A percentile compares a stretch with the other conserved stretches of the same genome.
Conservation (phyloP, 2,888 invertebrate species). For the Oscheius sp. region DNA sequence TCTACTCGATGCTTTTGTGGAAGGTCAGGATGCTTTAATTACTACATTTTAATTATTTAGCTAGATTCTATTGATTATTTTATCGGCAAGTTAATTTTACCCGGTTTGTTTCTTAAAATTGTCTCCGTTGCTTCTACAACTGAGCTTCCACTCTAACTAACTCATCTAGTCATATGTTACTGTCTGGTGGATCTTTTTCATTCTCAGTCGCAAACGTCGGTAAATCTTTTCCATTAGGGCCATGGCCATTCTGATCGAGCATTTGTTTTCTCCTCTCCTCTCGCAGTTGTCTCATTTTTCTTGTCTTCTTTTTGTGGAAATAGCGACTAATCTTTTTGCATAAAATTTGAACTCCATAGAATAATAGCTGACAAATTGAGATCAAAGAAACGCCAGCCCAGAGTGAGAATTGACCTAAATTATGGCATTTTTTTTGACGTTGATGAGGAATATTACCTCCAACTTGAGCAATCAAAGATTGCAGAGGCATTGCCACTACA, state of each 20-base stretch:
- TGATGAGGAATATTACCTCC: slow-evolving; percentile 50
- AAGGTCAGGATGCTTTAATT: too few relatives aligned
- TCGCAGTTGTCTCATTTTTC: neutral
- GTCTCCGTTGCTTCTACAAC: too few relatives aligned
- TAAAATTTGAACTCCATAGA: slow-evolving; percentile 41
- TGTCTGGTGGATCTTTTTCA: neutral
- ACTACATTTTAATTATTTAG: too few relatives aligned
- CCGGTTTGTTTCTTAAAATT: too few relatives aligned
- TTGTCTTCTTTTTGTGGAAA: neutral
- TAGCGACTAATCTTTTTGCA: slow-evolving; percentile 9
- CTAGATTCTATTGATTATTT: too few relatives aligned
- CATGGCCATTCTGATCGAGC: slow-evolving; percentile 9
- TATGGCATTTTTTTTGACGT: neutral
- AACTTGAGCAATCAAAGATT: slow-evolving; percentile 62
- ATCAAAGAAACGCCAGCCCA: slow-evolving; percentile 65
- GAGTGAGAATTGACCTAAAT: slow-evolving; percentile 65
- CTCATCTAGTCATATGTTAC: slow-evolving; percentile 21
- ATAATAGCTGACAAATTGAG: slow-evolving; percentile 59
- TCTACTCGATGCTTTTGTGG: too few relatives aligned
- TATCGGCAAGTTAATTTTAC: too few relatives aligned
- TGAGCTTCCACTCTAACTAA: slow-evolving; percentile 26
- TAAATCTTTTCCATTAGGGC: neutral
- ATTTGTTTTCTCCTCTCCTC: neutral
- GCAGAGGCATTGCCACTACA: slow-evolving; percentile 59
- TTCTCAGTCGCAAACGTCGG: neutral